phyloP scores from a whole-genome alignment of 1,140 invertebrate species.

The Propsilocerus akamusi region DNA sequence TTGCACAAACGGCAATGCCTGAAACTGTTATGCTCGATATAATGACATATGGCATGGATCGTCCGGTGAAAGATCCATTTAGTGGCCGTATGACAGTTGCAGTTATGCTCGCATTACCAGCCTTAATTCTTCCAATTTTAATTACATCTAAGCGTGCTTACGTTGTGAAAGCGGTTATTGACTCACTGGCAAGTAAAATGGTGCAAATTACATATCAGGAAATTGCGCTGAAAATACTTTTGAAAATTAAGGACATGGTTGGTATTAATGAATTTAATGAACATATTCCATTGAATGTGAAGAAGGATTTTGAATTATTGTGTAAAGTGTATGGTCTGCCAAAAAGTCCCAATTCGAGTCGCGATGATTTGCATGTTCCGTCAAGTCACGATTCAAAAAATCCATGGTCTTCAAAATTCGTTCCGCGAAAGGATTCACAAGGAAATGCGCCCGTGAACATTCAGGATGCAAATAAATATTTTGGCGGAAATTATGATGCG shows the following conservation, averaged over 20 bases:
- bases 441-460: not conserved
- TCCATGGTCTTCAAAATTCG: not conserved
- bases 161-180: slow-evolving; percentile 27
- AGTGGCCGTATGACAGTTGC: slow-evolving; percentile 42
- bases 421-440: not conserved
- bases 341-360: slow-evolving; percentile 13
- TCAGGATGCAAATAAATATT: not conserved
- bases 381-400: not conserved
- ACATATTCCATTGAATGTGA: slow-evolving; percentile 29
- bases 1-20: slow-evolving; percentile 35
- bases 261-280: slow-evolving; percentile 40
- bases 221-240: slow-evolving; percentile 40
- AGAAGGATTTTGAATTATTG: slow-evolving; percentile 42
- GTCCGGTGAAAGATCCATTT: slow-evolving; percentile 30
- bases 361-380: not conserved
- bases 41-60: slow-evolving; percentile 38
- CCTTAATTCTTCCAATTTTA: slow-evolving; percentile 32
- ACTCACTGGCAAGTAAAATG: slow-evolving; percentile 40
- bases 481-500: not conserved
- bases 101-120: slow-evolving; percentile 43
- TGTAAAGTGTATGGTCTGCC: slow-evolving; percentile 40
- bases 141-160: slow-evolving; percentile 22
- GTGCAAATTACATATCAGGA: slow-evolving; percentile 45
- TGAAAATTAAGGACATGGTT: slow-evolving; percentile 42
- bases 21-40: slow-evolving; percentile 38